Evolutionary conservation across 2,113 vertebrate genomes (phyloP), one percentile per base, ranked within the genome.

Genomic region (Benitochromis conjunctus): DNA sequence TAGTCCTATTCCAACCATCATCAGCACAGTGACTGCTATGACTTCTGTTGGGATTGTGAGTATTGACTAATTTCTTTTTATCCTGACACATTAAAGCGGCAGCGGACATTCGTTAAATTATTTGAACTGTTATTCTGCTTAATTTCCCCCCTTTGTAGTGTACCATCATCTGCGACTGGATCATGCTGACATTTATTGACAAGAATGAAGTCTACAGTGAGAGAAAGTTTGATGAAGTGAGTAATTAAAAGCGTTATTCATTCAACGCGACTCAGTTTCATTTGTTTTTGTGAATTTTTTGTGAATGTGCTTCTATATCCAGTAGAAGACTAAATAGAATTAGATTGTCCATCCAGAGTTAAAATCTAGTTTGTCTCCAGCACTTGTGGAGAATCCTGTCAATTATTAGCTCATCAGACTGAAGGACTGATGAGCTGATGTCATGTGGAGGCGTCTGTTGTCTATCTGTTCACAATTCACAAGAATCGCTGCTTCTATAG

Each of bases 91-190:
- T 56, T 57, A 41, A 74, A 77, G 18, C 6, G 5, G 26, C 8
- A 57, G 31, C 6, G 41, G 19, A 55, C 10, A 10, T 10, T 55
- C 1, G 2, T 19, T 76, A 16, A 11, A 31, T 6, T 14, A 24
- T 19, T 31, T 77, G 29, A 56, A 38, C 16, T 7, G 8, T 8
- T 71, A 14, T 19, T 26, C 10, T 21, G 21, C 79, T 81, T 76
- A 1, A 11, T 82, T 56, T 81, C 10, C 13, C 78, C 74, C 21
- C 7, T n/a, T 7, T 78, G n/a, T 79, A 98, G 98, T 98, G 97
- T 21, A 97, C 97, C n/a, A 97, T 98, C 48, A 95, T 99, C 80
- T 99, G 98, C 11, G 98, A 99, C 93, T 98, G 98, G 98, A 97
- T 99, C 90, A 94, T 99, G 96, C 91, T 99, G 88, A 98, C 97